These are phyloP conservation scores for Strigamia transsilvanica DNA, from an alignment of 2,888 invertebrate genomes.

Conservation along the genomic window DNA sequence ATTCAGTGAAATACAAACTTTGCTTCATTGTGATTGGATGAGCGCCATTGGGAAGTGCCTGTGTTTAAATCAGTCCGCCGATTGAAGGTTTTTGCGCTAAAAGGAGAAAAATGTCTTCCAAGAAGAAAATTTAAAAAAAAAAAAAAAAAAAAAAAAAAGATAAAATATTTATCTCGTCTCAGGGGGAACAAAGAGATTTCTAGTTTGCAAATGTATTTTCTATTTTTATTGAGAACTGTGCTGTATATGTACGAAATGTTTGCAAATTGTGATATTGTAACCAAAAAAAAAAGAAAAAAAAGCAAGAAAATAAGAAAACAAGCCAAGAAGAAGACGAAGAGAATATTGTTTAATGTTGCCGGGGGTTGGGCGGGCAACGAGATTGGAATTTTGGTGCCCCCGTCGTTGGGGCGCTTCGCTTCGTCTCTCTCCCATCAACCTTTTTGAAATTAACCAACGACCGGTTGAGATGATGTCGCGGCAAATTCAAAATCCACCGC, in stretches of 20 bases:
- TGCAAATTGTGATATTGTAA: conserved; percentile 16
- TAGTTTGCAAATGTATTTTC: conserved; percentile 13
- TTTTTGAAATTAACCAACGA: background rate
- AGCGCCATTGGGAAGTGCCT: background rate
- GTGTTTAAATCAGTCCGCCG: background rate
- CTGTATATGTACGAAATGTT: conserved; percentile 1
- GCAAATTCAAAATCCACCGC: conserved; percentile 30
- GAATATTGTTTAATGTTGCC: background rate
- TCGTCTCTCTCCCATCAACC: background rate
- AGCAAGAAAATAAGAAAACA: too few relatives aligned
- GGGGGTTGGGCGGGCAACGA: too few relatives aligned
- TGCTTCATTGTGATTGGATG: background rate
- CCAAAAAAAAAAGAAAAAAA: background rate
- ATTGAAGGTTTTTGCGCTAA: too few relatives aligned
- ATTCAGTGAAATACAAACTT: background rate
- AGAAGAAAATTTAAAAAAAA: background rate
- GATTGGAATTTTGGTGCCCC: too few relatives aligned
- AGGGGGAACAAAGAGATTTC: background rate
- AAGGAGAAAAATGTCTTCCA: too few relatives aligned
- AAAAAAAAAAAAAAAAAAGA: too few relatives aligned
- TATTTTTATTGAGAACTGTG: background rate
- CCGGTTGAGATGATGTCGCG: conserved; percentile 31
- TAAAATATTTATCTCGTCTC: too few relatives aligned
- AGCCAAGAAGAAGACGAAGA: too few relatives aligned
- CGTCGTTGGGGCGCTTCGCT: background rate